Conservation (phyloP, 2,888 invertebrate genomes). For the Azorinus chamasolen region DNA sequence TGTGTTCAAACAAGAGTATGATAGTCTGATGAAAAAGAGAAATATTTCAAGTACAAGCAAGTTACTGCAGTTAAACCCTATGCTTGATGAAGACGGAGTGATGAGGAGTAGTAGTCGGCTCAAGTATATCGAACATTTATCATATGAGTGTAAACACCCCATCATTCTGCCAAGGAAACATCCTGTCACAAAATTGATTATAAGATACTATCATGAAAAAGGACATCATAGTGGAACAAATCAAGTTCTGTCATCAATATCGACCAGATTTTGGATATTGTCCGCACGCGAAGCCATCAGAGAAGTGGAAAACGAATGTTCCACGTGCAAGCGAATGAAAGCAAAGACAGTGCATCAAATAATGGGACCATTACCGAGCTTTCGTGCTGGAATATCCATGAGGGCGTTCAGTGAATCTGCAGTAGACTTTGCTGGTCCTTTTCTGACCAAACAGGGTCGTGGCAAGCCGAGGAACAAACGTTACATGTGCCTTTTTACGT, state of each 20-base stretch:
- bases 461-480: no score
- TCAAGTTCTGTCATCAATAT: no score
- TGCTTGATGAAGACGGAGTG: no score
- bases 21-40: conserved; percentile 2
- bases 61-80: no score
- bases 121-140: no score
- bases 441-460: no score
- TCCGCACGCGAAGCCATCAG: conserved; percentile 37
- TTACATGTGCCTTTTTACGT: no score
- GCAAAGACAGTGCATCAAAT: conserved; percentile 28
- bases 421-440: no score
- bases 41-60: conserved; percentile 12
- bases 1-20: conserved; percentile 17
- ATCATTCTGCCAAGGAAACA: conserved; percentile 51
- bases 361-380: conserved; percentile 35
- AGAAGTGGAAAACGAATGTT: no score
- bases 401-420: no score
- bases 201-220: conserved; percentile 33
- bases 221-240: conserved; percentile 32
- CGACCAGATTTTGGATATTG: conserved; percentile 46
- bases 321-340: conserved; percentile 21
- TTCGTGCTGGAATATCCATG: no score
- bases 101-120: no score
- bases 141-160: conserved; percentile 40
- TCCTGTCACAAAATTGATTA: conserved; percentile 46